Base-by-base conservation (phyloP, 2,113 vertebrate genomes). In the Merops nubicus region DNA sequence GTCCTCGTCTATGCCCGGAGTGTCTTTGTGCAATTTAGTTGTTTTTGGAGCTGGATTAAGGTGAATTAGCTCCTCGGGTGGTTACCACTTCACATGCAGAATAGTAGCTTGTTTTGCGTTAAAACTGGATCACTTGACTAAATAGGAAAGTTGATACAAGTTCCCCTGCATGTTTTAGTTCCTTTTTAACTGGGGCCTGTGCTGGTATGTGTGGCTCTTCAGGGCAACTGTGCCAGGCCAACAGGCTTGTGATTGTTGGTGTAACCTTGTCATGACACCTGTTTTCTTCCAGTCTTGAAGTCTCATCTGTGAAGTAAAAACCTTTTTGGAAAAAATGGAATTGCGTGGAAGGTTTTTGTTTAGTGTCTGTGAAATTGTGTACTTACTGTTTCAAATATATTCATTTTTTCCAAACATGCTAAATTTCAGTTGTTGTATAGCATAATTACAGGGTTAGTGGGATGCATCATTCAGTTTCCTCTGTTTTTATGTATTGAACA, bases 1-100 rank as follows among this genome's bases (percentile, higher is more conserved):
- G 68, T 43, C 50, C 20, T 42, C 5, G 21, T 50, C 19, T 57
- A 11, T 48, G 43, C 16, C 0, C 0, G 10, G 43, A 23, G 43
- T 15, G 18, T 42, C 38, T 65, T 62, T 57, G 1, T 42, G 50
- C 50, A 38, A 0, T 65, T n/a, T 13, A 19, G 16, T 26, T 86
- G 50, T 6, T 16, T 90, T 77, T 87, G 47, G 42, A 85, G 43
- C 56, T 84, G 54, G n/a, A 23, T 48, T 83, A 59, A 77, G 38
- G 28, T 57, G 62, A 53, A 25, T 19, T 57, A 74, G 36, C 21
- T 89, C n/a, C 12, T 74, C 54, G 53, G n/a, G 5, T 43, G 34
- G 20, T 54, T 79, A 40, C n/a, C 0, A 6, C 16, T 64, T 90
- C 5, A 1, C 4, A 5, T 72, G 76, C 22, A 67, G 45, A 68